A percentile compares a stretch with the other conserved stretches of the same genome.
phyloP scores from a whole-genome alignment of 2,113 vertebrate genomes.

The Cairina moschata region DNA sequence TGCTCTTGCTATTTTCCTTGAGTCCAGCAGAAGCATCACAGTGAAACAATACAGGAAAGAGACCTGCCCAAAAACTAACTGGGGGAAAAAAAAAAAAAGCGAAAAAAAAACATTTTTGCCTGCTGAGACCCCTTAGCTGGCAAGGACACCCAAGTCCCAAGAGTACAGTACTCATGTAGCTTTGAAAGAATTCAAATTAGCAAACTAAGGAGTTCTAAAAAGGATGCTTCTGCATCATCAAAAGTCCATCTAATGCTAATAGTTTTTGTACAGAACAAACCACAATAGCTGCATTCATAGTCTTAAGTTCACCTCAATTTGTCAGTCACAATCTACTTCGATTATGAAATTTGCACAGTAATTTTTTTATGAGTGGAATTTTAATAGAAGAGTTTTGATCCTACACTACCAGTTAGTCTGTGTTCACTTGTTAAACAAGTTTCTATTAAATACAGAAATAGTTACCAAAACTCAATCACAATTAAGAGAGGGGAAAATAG shows the following conservation, averaged over 20 bases:
- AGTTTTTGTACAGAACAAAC: background rate
- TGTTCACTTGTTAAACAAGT: background rate
- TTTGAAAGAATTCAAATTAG: background rate
- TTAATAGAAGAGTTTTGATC: background rate
- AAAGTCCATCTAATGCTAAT: background rate
- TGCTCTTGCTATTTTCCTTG: background rate
- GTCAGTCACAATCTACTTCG: background rate
- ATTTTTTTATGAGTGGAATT: background rate
- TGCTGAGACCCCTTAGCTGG: background rate
- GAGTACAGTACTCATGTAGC: rapidly evolving
- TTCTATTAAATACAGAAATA: background rate
- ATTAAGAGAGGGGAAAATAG: background rate
- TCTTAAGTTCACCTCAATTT: background rate
- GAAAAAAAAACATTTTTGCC: background rate
- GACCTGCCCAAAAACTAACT: background rate
- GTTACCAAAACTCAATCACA: background rate
- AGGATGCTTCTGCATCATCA: background rate
- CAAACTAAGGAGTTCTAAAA: background rate
- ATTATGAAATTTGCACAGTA: background rate
- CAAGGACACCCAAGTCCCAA: background rate
- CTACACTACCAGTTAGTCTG: background rate
- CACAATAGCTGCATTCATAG: background rate
- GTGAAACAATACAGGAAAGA: background rate
- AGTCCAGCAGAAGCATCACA: background rate
- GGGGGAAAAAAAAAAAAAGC: background rate